Evolutionary conservation across 2,797 vertebrate species (phyloP).

Genomic region (Luscinia luscinia): DNA sequence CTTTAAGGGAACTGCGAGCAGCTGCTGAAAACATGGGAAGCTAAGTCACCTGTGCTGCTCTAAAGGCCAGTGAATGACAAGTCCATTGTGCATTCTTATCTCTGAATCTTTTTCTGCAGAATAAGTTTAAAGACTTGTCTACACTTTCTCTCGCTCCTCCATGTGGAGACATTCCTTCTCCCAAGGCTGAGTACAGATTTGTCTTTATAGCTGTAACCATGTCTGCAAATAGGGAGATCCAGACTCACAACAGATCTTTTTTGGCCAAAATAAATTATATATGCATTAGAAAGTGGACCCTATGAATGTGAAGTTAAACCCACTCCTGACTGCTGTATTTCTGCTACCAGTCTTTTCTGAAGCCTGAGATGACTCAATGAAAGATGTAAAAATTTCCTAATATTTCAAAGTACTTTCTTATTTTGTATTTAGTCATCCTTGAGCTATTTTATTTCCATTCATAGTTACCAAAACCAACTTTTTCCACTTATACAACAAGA

Average conservation of each 20-base stretch:
- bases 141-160: fast-evolving
- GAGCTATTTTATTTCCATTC: not conserved
- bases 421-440: not conserved
- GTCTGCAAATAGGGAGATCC: not conserved
- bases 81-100: not conserved
- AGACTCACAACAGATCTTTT: not conserved
- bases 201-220: not conserved
- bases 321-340: not conserved
- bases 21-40: not conserved
- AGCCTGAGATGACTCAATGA: not conserved
- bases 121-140: not conserved
- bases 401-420: not conserved
- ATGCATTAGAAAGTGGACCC: not conserved
- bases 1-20: not conserved
- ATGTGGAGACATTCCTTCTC: not conserved
- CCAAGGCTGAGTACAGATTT: not conserved
- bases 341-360: not conserved
- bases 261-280: not conserved
- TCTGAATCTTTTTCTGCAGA: not conserved
- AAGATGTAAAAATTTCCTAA: not conserved
- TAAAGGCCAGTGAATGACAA: not conserved
- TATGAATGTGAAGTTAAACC: not conserved
- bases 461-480: not conserved
- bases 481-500: not conserved
- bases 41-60: not conserved